Evolutionary conservation across 2,888 invertebrate genomes (phyloP).

Genomic region (Andrena hattorfiana): DNA sequence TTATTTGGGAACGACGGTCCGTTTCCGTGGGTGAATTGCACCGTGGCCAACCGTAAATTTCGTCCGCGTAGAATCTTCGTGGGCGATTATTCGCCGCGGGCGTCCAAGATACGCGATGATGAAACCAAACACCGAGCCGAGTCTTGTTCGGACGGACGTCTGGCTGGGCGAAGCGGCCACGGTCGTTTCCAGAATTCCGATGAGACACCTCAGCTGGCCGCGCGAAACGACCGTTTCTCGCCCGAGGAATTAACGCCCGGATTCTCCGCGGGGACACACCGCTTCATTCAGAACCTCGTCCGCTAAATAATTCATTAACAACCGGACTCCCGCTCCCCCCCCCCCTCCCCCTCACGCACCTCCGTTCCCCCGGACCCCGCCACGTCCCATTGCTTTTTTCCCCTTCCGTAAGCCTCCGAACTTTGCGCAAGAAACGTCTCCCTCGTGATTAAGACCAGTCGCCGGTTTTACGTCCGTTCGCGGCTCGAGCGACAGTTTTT

Average conservation of each 20-base stretch:
- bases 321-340: too few relatives aligned
- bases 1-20: constrained; percentile 75
- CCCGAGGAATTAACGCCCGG: constrained; percentile 42
- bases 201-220: constrained; percentile 72
- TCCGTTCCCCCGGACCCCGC: neutral
- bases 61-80: constrained; percentile 73
- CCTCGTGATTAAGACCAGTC: neutral
- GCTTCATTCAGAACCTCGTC: constrained; percentile 33
- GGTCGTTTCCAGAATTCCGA: constrained; percentile 75
- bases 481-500: neutral
- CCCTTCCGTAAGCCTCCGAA: neutral
- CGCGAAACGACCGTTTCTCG: constrained; percentile 48
- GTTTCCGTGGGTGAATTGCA: constrained; percentile 77
- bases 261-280: constrained; percentile 17
- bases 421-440: neutral
- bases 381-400: too few relatives aligned
- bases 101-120: constrained; percentile 77
- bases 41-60: constrained; percentile 75
- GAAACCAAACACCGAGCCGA: constrained; percentile 74
- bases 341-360: too few relatives aligned
- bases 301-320: constrained; percentile 52
- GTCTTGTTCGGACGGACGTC: constrained; percentile 73
- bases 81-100: constrained; percentile 77
- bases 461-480: neutral
- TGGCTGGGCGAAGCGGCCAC: constrained; percentile 61